Percentiles rank a stretch among this genome's conserved stretches.
Conservation (phyloP, 1,140 invertebrate genomes). For the Teleopsis dalmanni region DNA sequence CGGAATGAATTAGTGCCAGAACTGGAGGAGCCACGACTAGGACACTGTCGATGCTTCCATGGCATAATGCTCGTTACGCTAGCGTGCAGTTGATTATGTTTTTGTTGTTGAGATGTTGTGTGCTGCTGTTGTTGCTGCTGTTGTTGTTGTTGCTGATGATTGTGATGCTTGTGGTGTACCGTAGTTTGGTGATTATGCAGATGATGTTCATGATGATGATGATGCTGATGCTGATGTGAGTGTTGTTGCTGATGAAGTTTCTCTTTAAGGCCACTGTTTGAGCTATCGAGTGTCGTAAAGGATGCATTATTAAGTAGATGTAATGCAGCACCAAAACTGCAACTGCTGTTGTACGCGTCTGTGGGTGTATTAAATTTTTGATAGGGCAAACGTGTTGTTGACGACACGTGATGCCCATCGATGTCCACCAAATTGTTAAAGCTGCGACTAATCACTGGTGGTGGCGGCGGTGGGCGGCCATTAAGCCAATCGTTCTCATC, state of each 20-base stretch:
- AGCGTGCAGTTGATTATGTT: slow-evolving; percentile 35
- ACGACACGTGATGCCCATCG: slow-evolving; percentile 8
- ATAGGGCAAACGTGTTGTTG: slow-evolving; percentile 22
- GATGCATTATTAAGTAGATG: slow-evolving; percentile 16
- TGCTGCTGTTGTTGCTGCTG: slow-evolving; percentile 7
- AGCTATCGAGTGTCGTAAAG: too few species aligned
- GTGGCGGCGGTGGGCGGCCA: background rate
- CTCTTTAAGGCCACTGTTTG: slow-evolving; percentile 35
- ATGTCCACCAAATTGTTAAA: slow-evolving; percentile 39
- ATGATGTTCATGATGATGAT: slow-evolving; percentile 21
- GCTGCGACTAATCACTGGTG: slow-evolving; percentile 29
- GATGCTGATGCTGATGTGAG: slow-evolving; percentile 19
- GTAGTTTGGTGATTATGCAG: slow-evolving; percentile 23
- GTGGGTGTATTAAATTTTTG: slow-evolving; percentile 25
- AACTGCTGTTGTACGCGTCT: slow-evolving; percentile 9
- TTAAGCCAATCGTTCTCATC: slow-evolving; percentile 10
- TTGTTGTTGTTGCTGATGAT: slow-evolving; percentile 25
- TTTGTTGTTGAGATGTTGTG: slow-evolving; percentile 31
- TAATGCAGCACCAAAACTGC: slow-evolving; percentile 3
- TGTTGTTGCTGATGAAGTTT: slow-evolving; percentile 23
- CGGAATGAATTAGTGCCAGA: slow-evolving; percentile 42
- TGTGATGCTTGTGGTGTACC: slow-evolving; percentile 30
- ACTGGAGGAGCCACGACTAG: slow-evolving; percentile 40
- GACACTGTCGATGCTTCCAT: slow-evolving; percentile 42
- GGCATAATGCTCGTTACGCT: slow-evolving; percentile 41